Evolutionary conservation across 1,140 invertebrate genomes (phyloP).

Genomic region (Dreissena polymorpha): DNA sequence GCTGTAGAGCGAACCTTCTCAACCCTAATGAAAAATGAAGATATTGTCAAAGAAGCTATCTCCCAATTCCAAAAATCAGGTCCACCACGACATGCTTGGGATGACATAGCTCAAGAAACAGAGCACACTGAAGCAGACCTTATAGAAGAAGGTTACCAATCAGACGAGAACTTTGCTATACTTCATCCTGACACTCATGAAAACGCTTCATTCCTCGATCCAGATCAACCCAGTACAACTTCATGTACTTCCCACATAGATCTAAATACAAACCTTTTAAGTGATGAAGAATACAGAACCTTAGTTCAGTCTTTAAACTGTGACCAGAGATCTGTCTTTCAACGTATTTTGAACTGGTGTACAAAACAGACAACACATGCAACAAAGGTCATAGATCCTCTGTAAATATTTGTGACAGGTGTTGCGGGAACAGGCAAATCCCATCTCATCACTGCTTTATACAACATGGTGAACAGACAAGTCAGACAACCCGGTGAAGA

Average conservation of each 20-base stretch:
- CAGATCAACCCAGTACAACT: neutral
- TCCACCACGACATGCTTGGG: conserved; percentile 31
- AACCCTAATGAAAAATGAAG: conserved; percentile 19
- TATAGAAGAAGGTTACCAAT: conserved; percentile 35
- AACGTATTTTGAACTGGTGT: conserved; percentile 31
- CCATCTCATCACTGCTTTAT: conserved; percentile 35
- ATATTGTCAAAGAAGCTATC: conserved; percentile 20
- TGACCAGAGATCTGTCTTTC: conserved; percentile 30
- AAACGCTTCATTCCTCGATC: conserved; percentile 3
- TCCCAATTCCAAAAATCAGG: conserved; percentile 17
- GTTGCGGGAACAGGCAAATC: conserved; percentile 43
- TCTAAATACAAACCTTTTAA: conserved; percentile 13
- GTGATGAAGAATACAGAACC: conserved; percentile 18
- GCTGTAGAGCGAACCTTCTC: conserved; percentile 1
- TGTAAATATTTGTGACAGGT: conserved; percentile 37
- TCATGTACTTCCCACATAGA: neutral
- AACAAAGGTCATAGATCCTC: conserved; percentile 19
- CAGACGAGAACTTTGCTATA: conserved; percentile 37
- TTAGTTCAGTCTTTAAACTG: conserved; percentile 43
- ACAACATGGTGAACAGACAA: conserved; percentile 39
- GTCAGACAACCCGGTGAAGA: conserved; percentile 28
- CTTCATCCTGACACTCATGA: conserved; percentile 14
- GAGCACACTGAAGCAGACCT: conserved; percentile 28
- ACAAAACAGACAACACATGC: conserved; percentile 5
- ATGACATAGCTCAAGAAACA: conserved; percentile 28